Conservation (phyloP, 2,888 invertebrate genomes). For the Melinaea menophilus region DNA sequence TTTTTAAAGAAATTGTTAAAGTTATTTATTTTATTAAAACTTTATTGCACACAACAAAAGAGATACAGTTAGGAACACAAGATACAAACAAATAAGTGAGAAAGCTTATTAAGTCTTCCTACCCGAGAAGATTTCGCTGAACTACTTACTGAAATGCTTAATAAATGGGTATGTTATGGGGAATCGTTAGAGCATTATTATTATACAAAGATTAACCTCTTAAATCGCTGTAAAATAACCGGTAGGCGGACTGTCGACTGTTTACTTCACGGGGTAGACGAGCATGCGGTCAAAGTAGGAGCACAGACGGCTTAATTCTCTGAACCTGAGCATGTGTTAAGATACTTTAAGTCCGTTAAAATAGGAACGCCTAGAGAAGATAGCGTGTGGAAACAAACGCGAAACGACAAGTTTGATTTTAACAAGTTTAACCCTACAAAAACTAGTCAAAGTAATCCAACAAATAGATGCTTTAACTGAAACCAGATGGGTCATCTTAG, state of each 20-base stretch:
- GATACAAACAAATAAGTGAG: too few relatives aligned
- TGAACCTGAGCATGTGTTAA: conserved; percentile 28
- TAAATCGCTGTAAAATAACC: conserved; percentile 29
- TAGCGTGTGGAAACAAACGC: too few relatives aligned
- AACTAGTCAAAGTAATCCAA: not conserved
- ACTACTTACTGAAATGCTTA: too few relatives aligned
- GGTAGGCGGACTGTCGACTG: conserved; percentile 32
- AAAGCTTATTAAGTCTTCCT: too few relatives aligned
- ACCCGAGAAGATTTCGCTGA: too few relatives aligned
- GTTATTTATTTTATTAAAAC: too few relatives aligned
- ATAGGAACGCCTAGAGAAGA: not conserved
- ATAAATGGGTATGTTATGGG: too few relatives aligned
- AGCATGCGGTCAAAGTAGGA: conserved; percentile 27
- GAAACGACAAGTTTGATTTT: too few relatives aligned
- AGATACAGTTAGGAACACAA: too few relatives aligned
- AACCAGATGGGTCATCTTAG: conserved; percentile 5
- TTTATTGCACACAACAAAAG: too few relatives aligned
- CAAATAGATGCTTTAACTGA: conserved; percentile 10
- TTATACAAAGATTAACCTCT: conserved; percentile 2
- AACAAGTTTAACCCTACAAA: not conserved
- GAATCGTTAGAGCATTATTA: too few relatives aligned
- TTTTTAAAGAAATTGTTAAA: too few relatives aligned
- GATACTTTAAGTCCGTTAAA: conserved; percentile 28
- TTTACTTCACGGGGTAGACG: conserved; percentile 28
- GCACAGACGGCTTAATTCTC: conserved; percentile 30